phyloP scores from a whole-genome alignment of 2,888 invertebrate genomes.

The Melanostoma scalare region DNA sequence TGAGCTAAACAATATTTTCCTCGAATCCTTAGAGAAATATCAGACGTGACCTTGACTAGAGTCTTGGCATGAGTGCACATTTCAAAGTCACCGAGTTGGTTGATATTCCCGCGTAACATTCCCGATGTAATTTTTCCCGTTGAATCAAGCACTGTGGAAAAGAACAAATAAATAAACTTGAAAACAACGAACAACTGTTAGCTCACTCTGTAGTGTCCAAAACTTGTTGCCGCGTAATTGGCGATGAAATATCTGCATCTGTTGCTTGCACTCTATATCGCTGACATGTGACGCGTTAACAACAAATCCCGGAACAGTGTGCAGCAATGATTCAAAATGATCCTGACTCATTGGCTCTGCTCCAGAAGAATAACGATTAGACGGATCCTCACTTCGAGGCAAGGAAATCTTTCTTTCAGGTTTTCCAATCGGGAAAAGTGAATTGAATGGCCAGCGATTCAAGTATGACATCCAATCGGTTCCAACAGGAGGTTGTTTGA shows the following conservation, averaged over 20 bases:
- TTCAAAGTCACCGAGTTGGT: slow-evolving; percentile 88
- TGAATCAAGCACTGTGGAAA: slow-evolving; percentile 86
- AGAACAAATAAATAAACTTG: slow-evolving; percentile 19
- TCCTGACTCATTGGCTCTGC: slow-evolving; percentile 77
- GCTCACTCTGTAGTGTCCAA: slow-evolving; percentile 89
- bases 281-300: slow-evolving; percentile 86
- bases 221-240: slow-evolving; percentile 87
- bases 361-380: slow-evolving; percentile 14
- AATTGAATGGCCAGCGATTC: slow-evolving; percentile 81
- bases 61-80: slow-evolving; percentile 85
- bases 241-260: slow-evolving; percentile 86
- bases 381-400: slow-evolving; percentile 57
- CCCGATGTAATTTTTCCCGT: slow-evolving; percentile 88
- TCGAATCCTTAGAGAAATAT: slow-evolving; percentile 85
- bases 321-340: slow-evolving; percentile 85
- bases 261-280: slow-evolving; percentile 86
- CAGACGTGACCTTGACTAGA: slow-evolving; percentile 85
- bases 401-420: slow-evolving; percentile 74
- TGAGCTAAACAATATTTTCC: slow-evolving; percentile 88
- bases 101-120: slow-evolving; percentile 87
- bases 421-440: slow-evolving; percentile 77
- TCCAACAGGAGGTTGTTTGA: slow-evolving; percentile 46
- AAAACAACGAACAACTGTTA: background rate
- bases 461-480: slow-evolving; percentile 77
- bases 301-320: slow-evolving; percentile 87